Base-by-base conservation (phyloP, 2,888 invertebrate species). In the Panorpa germanica region DNA sequence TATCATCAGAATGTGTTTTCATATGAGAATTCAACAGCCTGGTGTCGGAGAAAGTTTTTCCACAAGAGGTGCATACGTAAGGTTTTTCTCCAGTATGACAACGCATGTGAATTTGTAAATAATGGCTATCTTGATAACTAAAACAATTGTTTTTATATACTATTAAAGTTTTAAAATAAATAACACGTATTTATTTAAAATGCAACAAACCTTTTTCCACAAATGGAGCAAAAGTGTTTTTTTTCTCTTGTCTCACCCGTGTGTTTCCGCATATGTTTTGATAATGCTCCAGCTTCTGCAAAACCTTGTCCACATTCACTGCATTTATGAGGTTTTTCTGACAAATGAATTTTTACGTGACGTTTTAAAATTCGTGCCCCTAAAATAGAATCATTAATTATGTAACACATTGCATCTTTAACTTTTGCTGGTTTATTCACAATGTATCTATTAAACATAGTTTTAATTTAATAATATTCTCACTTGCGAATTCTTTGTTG, bases 321-420 rank as follows among this genome's bases (percentile, higher is more conserved):
- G 15, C 38, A 38, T 13, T 31, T 25, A 24, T 30, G 35, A 3
- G 29, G 30, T 28, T 36, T 38, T 16, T 29, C 20, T 12, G 27
- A 22, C 37, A 38, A 35, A 23, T 38, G 38, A 16, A 17, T 34
- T 22, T 35, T 38, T 14, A 38, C 28, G 14, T 38, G 38, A 8
- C 36, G 29, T 28, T 34, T 36, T 12, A 38, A 23, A 12, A 25
- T 23, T 18, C 22, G 17, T 28, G 33, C 32, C 10, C 26, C 38
- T 37, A 12, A 8, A 35, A 35, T 10, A 32, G 10, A 20, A 20
- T 25, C 25, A 8, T 6, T 25, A 16, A 8, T 15, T 18, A 10
- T 3, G 13, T 14, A 16, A 27, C 27, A 16, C 12, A 27, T 19
- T 11, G 5, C 18, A 16, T 27, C 10, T 5, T 15, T 15, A 25